Conservation (phyloP, 23 tunicate genomes). For the Phallusia fumigata region DNA sequence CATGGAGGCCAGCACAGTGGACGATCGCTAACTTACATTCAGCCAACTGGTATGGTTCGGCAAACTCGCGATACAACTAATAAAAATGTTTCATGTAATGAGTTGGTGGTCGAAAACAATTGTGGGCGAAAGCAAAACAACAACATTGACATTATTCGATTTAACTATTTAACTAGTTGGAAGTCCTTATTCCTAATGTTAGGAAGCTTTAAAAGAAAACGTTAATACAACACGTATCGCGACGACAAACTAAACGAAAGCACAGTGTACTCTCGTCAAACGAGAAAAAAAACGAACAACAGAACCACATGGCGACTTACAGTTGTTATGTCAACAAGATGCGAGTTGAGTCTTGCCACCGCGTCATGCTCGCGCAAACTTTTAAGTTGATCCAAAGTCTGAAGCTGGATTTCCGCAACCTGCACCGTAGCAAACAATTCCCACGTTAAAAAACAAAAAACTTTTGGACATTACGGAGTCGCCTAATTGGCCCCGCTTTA, state of each 20-base stretch:
- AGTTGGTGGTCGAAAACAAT: too few relatives aligned
- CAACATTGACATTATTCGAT: too few relatives aligned
- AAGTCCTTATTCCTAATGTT: too few relatives aligned
- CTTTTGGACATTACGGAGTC: too few relatives aligned
- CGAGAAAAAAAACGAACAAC: too few relatives aligned
- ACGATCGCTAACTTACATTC: constrained; percentile 91
- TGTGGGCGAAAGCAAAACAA: too few relatives aligned
- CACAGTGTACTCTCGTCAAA: too few relatives aligned
- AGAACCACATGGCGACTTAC: constrained; percentile 45
- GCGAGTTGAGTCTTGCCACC: constrained; percentile 42
- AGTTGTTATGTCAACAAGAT: constrained; percentile 67
- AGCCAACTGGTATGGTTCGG: constrained; percentile 90
- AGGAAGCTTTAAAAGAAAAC: too few relatives aligned
- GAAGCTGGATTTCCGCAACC: constrained; percentile 88
- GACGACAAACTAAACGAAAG: too few relatives aligned
- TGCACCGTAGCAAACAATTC: neutral
- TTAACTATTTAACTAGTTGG: too few relatives aligned
- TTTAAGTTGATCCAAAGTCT: constrained; percentile 46
- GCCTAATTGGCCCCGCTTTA: neutral
- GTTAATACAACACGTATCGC: too few relatives aligned
- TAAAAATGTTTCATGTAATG: too few relatives aligned
- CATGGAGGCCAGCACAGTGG: constrained; percentile 95
- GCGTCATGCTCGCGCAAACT: constrained; percentile 39
- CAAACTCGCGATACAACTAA: constrained; percentile 84
- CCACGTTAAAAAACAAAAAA: neutral